Evolutionary conservation across 2,797 vertebrate species (phyloP).

Genomic region (Sebastes cheni): DNA sequence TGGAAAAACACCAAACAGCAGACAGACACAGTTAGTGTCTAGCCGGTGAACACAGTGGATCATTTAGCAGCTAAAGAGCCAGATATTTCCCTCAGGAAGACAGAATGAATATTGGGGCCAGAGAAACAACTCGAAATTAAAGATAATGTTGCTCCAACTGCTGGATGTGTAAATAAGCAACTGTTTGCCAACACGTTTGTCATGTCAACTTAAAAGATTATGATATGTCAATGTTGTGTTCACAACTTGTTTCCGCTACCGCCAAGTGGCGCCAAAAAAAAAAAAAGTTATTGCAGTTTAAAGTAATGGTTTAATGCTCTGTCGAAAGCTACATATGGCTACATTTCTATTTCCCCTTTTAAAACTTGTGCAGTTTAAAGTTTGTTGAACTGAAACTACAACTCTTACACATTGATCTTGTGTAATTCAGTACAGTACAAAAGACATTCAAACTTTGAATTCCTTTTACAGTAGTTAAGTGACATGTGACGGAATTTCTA

Average conservation of each 20-base stretch:
- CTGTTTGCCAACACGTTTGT: neutral
- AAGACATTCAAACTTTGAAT: neutral
- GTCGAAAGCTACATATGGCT: neutral
- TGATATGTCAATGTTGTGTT: neutral
- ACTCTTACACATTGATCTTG: neutral
- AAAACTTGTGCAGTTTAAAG: neutral
- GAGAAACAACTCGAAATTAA: neutral
- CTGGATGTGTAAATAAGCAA: neutral
- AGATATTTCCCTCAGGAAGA: neutral
- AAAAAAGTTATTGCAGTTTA: neutral
- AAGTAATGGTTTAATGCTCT: neutral
- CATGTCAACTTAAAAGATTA: neutral
- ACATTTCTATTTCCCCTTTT: neutral
- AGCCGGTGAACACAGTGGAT: neutral
- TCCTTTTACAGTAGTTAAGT: neutral
- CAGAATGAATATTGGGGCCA: neutral
- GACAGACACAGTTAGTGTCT: neutral
- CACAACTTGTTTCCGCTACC: too few relatives aligned
- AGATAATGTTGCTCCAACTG: neutral
- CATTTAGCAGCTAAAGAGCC: neutral
- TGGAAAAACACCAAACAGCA: neutral
- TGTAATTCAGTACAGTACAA: neutral
- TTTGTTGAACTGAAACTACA: neutral
- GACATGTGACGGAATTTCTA: neutral
- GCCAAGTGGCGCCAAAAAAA: neutral